Base-by-base conservation (phyloP, 2,888 invertebrate genomes). In the Sinopyrophorus schimmeli region DNA sequence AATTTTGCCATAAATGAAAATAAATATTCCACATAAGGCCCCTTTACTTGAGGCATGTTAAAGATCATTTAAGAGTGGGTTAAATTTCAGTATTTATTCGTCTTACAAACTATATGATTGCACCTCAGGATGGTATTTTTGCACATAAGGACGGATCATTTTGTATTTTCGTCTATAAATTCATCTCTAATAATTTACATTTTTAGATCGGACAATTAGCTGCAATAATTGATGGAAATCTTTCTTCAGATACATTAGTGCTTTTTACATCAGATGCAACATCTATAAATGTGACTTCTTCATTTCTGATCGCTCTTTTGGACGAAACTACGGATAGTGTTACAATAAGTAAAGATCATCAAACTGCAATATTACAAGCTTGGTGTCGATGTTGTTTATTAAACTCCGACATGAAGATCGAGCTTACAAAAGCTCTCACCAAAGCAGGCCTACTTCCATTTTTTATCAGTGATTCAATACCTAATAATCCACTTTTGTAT, bases 301-400 rank as follows among this genome's bases (percentile, higher is more conserved):
- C 55, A 32, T 71, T 67, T 55, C 49, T 71, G 11, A 57, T 50
- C 10, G 55, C 55, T 2, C 48, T 68, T 32, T 58, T 72, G 26
- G 58, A 60, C 14, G 54, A 64, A 28, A 62, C 62, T 43, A 60
- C 63, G 2, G 57, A 56, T 20, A 59, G 51, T 24, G 57, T 61
- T 30, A 50, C 61, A 5, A 34, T 68, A 17, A 54, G 58, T 1
- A 38, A 58, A 9, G 54, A 60, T 28, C 66, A 69, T 47, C 67
- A 70, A 55, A 55, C 47, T 10, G 41, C 62, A 10, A 60, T 67
- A 14, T 46, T 72, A 14, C 68, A 68, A 32, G 64, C 66, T 3
- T 73, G 73, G 73, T 50, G 67, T 2, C 67, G 68, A 47, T 64
- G 67, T 30, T 66, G 67, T 41, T 49, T 72, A 14, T 42, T 71